Evolutionary conservation across 1,140 invertebrate species (phyloP).

Genomic region (Rhagoletis zephyria): DNA sequence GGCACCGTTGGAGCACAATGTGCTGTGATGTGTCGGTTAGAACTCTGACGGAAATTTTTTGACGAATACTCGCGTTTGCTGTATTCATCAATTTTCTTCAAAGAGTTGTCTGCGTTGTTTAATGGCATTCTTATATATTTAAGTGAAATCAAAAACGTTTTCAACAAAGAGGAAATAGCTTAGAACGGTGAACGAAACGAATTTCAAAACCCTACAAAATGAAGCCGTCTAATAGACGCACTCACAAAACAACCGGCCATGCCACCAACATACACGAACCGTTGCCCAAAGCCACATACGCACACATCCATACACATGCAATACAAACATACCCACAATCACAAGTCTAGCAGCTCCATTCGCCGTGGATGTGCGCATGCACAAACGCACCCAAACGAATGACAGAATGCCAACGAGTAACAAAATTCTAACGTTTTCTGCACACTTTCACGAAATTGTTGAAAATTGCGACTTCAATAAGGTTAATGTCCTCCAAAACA

Average conservation of each 20-base stretch:
- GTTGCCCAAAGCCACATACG: not conserved
- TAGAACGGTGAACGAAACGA: conserved; percentile 30
- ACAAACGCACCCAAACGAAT: conserved; percentile 22
- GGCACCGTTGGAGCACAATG: too few relatives aligned
- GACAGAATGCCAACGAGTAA: not conserved
- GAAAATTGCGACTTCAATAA: conserved; percentile 54
- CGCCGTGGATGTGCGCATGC: not conserved
- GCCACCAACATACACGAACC: not conserved
- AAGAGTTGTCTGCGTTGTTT: too few relatives aligned
- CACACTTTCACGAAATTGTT: conserved; percentile 55
- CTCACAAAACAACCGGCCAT: not conserved
- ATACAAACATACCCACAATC: not conserved
- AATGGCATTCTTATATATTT: too few relatives aligned
- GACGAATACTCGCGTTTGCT: too few relatives aligned
- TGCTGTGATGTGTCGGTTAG: too few relatives aligned
- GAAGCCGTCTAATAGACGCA: not conserved
- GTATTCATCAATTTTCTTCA: too few relatives aligned
- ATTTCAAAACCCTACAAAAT: conserved; percentile 44
- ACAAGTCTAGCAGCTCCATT: not conserved
- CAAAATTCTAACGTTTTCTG: conserved; percentile 54
- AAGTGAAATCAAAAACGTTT: not conserved
- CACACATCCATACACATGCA: not conserved
- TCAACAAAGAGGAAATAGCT: not conserved
- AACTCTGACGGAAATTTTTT: too few relatives aligned
- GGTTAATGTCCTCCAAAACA: conserved; percentile 59